Base-by-base conservation (phyloP, 2,113 vertebrate genomes). In the Anoura caudifer region DNA sequence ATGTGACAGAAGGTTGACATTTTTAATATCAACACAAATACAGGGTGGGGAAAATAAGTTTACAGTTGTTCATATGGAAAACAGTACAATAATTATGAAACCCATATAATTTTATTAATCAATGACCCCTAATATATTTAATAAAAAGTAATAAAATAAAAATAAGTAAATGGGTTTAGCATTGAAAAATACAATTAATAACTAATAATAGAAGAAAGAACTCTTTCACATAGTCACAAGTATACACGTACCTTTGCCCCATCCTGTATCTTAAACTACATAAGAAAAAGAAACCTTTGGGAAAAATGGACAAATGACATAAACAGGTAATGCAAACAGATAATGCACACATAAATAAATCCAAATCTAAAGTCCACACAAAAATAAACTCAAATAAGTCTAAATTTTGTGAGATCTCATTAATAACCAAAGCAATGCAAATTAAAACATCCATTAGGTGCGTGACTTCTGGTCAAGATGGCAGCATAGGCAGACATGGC, bases 341-440 rank as follows among this genome's bases (percentile, higher is more conserved):
- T 50, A 80, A 47, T 11, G 10, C 22, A 70, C 14, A 80, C 10
- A 80, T 94, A 96, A 54, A 52, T 77, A 70, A 75, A 91, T 47
- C 22, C 33, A 82, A 50, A 63, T 65, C 26, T 26, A 82, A 82
- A 61, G 61, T 43, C 54, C 17, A 63, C 17, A 75, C 10, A 84
- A 95, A 96, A 75, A 52, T 79, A 72, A 70, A 94, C 50, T 16
- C 26, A 69, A 50, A 63, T 56, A 81, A 41, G 41, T 43, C 54
- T 61, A 82, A 81, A 61, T 82, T 43, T 61, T 82, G 54, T 61
- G 54, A 82, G 36, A 93, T 8, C 38, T 93, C 45, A 87, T 90
- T 41, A 63, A 92, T 93, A 90, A 65, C 17, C 17, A n/a, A 36
- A 84, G 90, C 38, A 93, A 89, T 91, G 31, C 67, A 91, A 89